Base-by-base conservation (phyloP, 1,140 invertebrate genomes). In the Hyles vespertilio region DNA sequence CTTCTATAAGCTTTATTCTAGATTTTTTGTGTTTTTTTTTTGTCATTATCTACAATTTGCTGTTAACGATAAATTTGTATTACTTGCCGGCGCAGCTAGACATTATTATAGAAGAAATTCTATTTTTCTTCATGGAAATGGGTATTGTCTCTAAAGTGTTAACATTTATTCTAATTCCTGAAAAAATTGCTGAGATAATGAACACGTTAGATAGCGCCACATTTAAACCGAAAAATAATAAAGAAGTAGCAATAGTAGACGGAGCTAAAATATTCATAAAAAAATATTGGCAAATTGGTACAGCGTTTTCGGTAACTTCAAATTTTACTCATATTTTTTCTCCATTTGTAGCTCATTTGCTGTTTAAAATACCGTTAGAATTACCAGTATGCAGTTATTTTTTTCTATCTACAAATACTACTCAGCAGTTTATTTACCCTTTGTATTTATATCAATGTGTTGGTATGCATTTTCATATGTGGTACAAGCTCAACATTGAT, bases 391-490 rank as follows among this genome's bases (percentile, higher is more conserved):
- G 67, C 51, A 76, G 67, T 58, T 87, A 79, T 54, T 72, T 67
- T 5, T 87, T 87, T 65, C 32, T 87, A 40, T 61, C 72, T 6
- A 69, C 79, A 36, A 56, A 66, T 7, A 45, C 68, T 8, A 72
- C 51, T 32, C 36, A 75, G 34, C 60, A 40, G 5, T 74, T 67
- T 47, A 67, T 74, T 57, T 81, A 82, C 55, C 68, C 65, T 5
- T 55, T 81, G 36, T 87, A 82, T 61, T 64, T 79, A 1, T 84
- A 79, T 49, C 80, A 87, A 70, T 52, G 57, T 48, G n/a, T 83
- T 22, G 77, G 77, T 2, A 82, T 84, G 48, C 72, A 81, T 59
- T 59, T 72, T 12, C 64, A 75, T 40, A 75, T 84, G 73, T 60
- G 73, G 33, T 76, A 59, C 22, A 77, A 77, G 59, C 12, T 83